Base-by-base conservation (phyloP, 2,888 invertebrate genomes). In the Cheilosia pagana region DNA sequence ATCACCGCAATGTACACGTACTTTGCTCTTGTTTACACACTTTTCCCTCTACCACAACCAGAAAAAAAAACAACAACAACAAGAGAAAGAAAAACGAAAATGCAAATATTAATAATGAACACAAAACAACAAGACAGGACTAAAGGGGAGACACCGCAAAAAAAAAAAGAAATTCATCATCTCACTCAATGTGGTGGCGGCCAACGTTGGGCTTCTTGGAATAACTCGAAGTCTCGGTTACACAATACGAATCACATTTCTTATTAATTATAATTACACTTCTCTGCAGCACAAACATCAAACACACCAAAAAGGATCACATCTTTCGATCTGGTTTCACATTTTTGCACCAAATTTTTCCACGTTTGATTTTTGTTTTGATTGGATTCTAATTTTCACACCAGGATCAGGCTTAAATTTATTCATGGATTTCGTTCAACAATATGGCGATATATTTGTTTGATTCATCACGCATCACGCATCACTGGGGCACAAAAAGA, bases 101-200 rank as follows among this genome's bases (percentile, higher is more conserved):
- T 85, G 85, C 79, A 81, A 85, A 85, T 85, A 75, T 81, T 75
- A 85, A 85, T 85, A 76, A 85, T 81, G 81, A 85, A 79, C 82
- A 77, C 48, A 78, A 72, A 55, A 67, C 65, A 76, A 48, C 57
- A 12, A 31, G 50, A 21, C 35, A 59, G 65, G 53, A 19, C n/a
- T 19, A 59, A 41, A 41, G 25, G 23, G 14, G 50, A 3, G 41
- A 63, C 14, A 19, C 14, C 35, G 25, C 35, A 59, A 43, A 60
- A 67, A 45, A 41, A 60, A 53, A 65, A 41, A 53, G 0, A 19
- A 74, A 25, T 45, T 28, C 39, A 48, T 72, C 53, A 62, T 72
- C 60, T 72, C 72, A 62, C 52, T 72, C 52, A 28, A 41, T 21
- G 25, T 57, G 0, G 48, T 50, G 28, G 52, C 28, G 28, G 28